Base-by-base conservation (phyloP, 2,797 vertebrate species). In the Eospalax fontanierii region DNA sequence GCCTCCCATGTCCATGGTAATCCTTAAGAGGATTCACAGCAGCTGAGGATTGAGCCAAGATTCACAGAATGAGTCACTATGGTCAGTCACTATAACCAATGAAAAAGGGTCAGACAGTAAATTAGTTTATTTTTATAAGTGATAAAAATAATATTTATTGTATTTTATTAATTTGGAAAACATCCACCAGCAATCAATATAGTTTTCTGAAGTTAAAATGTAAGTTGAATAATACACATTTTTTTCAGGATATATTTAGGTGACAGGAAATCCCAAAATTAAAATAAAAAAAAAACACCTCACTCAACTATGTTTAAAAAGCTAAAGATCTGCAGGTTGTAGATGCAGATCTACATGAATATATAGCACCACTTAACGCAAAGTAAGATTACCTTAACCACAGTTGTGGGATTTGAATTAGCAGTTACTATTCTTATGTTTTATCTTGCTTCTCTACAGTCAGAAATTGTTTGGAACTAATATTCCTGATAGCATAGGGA, bases 211-310 rank as follows among this genome's bases (percentile, higher is more conserved):
- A 91, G 89, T 93, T n/a, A 81, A 84, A 76, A n/a, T 89, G 2
- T 68, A 40, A 80, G 21, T 73, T 66, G 43, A 87, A 18, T 81
- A 78, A 71, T 54, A 96, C 71, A 81, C 8, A 38, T 26, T 30
- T n/a, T 22, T 59, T 46, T 91, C 1, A 79, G 82, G 79, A 24
- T 83, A 22, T 79, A 9, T 82, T 81, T 87, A 22, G 40, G 40
- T 94, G 76, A 90, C 57, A 85, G 86, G 86, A 97, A 91, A 26
- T 33, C 66, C 21, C 46, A 88, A 85, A 57, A 78, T 63, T 70
- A 96, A 96, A 95, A 82, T 87, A 28, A 63, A 86, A 93, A 90
- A 70, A 63, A n/a, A n/a, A 71, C 59, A 12, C 38, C 35, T n/a
- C 22, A 35, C 21, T 59, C 79, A n/a, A 1, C 84, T 84, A 92